These are phyloP conservation scores for Poecilobothrus nobilitatus DNA, from an alignment of 2,888 invertebrate genomes.

Conservation along the genomic window DNA sequence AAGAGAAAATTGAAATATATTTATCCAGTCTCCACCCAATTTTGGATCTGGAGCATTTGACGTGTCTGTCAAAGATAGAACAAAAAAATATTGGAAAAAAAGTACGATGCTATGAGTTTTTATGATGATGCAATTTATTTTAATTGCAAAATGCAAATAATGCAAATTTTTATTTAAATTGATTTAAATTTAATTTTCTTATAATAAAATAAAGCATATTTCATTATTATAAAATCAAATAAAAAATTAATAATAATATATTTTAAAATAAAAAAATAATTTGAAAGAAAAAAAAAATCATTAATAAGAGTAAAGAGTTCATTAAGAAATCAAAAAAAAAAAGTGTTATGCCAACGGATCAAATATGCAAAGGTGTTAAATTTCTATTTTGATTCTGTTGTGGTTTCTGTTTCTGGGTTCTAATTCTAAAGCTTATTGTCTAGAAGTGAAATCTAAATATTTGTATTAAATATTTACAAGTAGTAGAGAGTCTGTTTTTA, in stretches of 20 bases:
- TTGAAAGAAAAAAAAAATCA: background rate
- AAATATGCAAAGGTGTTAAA: background rate
- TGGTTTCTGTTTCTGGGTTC: background rate
- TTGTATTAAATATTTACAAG: too few species aligned
- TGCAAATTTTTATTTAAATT: background rate
- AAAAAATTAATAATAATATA: background rate
- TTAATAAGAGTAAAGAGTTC: too few species aligned
- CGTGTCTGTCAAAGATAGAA: background rate
- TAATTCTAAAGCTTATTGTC: too few species aligned
- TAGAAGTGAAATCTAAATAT: too few species aligned
- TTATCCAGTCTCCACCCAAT: constrained; percentile 1
- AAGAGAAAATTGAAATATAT: background rate
- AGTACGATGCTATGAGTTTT: background rate
- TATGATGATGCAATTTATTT: background rate
- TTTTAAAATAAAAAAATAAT: background rate
- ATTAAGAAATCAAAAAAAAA: background rate
- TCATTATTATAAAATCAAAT: too few species aligned
- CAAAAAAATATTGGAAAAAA: background rate
- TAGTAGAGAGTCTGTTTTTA: too few species aligned
- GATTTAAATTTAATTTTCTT: too few species aligned
- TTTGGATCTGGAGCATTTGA: constrained; percentile 5
- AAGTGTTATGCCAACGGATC: constrained; percentile 3
- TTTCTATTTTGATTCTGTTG: constrained; percentile 2
- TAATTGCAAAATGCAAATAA: background rate
- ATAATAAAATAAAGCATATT: too few species aligned